Evolutionary conservation across 1,140 invertebrate genomes (phyloP), one percentile per base, ranked within the genome.

Genomic region (Trialeurodes vaporariorum): DNA sequence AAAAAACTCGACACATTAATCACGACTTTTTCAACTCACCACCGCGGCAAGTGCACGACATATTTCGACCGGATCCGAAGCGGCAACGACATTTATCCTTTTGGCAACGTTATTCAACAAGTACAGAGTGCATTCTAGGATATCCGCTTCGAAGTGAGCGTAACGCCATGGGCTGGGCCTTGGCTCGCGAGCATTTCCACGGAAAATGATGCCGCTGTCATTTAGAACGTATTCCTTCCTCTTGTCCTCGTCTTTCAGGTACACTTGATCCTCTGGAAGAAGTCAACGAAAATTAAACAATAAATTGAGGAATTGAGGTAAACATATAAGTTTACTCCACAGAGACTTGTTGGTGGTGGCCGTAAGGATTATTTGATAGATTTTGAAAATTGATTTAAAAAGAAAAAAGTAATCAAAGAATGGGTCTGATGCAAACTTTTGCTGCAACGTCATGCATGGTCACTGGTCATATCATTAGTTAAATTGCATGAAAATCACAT

Each of bases 161-260:
- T 91, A 95, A 72, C 93, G 92, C 95, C 95, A 98, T 1, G 92
- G 86, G 0, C 87, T 85, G 0, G 92, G 90, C 69, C 88, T 84
- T 70, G 93, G 82, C 2, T 89, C 81, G 73, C 91, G 92, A 72
- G 91, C 83, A 12, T 88, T 92, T 11, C 94, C 94, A 68, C 93
- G 83, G 85, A 89, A 98, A 74, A 98, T 94, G 13, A 96, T 79
- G 0, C 94, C 94, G 9, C 88, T 87, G 70, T 96, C 93, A 69
- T 86, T 86, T 75, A 94, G 76, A 0, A 97, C 87, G 74, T 93
- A 94, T 75, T 98, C 94, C 58, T 91, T 85, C 17, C 90, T 81
- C 73, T 87, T 82, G 26, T 85, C 85, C 40, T 91, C 86, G 27
- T 85, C 84, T 1, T 80, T 79, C 76, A 90, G 65, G 73, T 82